Conservation (phyloP, 2,113 vertebrate species). For the Anarhynchus alexandrinus region DNA sequence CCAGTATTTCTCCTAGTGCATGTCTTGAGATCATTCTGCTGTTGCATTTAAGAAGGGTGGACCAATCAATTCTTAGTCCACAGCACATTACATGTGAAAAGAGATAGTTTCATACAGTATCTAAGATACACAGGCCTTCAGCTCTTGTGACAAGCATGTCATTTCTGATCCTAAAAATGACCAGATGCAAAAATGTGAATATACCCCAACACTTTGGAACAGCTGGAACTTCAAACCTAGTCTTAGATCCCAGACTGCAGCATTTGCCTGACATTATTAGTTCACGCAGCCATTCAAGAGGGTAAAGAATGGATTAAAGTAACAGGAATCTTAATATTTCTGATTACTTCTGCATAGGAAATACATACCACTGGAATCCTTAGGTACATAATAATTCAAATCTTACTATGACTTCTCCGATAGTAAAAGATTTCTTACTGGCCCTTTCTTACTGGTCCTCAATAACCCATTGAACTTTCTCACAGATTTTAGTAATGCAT, state of each 20-base stretch:
- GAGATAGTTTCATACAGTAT: background rate
- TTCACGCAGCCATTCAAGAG: background rate
- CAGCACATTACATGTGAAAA: background rate
- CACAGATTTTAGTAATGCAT: background rate
- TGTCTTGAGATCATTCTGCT: background rate
- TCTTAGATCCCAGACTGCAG: background rate
- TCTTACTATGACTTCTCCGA: background rate
- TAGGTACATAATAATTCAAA: background rate
- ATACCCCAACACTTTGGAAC: background rate
- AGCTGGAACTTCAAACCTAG: background rate
- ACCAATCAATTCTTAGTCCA: background rate
- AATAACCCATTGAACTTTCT: background rate
- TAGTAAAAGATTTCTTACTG: background rate
- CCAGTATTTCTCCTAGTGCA: background rate
- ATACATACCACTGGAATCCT: background rate
- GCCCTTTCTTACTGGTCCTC: background rate
- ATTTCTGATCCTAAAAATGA: background rate
- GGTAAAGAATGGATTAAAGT: background rate
- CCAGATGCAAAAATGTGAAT: background rate
- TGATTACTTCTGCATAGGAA: background rate
- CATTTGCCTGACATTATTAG: background rate
- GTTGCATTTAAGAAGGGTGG: background rate
- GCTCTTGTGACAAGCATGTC: background rate
- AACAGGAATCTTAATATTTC: background rate
- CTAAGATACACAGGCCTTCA: fast-evolving